phyloP scores from a whole-genome alignment of 2,797 vertebrate species.

The Intellagama lesueurii region DNA sequence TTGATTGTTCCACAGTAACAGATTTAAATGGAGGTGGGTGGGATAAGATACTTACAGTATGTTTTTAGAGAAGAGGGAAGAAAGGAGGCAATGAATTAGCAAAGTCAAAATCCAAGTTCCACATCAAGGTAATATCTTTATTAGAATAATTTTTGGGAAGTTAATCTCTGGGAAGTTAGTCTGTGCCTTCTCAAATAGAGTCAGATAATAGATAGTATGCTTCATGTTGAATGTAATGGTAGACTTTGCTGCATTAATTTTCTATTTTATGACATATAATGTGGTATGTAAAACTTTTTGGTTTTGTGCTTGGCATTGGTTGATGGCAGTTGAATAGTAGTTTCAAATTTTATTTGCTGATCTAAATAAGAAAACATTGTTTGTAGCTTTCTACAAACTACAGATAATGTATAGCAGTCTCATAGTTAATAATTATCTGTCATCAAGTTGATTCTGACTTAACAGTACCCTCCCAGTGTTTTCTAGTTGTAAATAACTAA shows the following conservation, averaged over 20 bases:
- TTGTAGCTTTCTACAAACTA: not conserved
- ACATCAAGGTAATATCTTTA: too few species aligned
- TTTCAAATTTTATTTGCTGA: not conserved
- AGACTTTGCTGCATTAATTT: not conserved
- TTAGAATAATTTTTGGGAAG: not conserved
- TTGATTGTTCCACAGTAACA: not conserved
- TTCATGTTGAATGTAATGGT: not conserved
- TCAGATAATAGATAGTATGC: not conserved
- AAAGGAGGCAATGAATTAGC: not conserved
- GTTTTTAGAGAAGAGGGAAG: not conserved
- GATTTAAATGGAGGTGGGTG: not conserved
- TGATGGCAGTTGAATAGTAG: not conserved
- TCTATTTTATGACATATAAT: not conserved
- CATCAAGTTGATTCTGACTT: too few species aligned
- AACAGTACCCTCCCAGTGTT: too few species aligned
- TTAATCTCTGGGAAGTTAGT: not conserved
- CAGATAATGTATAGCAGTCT: too few species aligned
- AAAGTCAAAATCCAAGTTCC: not conserved
- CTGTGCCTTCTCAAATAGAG: not conserved
- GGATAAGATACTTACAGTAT: not conserved
- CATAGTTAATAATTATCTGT: too few species aligned
- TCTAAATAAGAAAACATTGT: constrained; percentile 8
- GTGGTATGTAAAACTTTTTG: not conserved
- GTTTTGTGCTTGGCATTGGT: not conserved
- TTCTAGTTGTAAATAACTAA: too few species aligned